Conservation (phyloP, 1,140 invertebrate species). For the Sycophaga agraensis region DNA sequence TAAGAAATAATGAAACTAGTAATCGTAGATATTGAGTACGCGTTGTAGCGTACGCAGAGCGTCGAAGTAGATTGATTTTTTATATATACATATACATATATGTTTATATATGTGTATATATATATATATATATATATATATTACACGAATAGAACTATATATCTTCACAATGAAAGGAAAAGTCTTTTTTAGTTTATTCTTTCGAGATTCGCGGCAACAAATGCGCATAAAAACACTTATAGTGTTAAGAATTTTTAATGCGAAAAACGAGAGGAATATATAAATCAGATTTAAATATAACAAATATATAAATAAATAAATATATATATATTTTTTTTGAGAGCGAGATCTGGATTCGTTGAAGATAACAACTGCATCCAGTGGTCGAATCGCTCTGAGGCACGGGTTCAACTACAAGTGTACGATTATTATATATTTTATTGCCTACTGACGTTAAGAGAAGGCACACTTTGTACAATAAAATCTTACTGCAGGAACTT, state of each 20-base stretch:
- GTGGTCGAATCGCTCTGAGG: background rate
- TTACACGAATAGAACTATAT: background rate
- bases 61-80: constrained; percentile 4
- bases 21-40: background rate
- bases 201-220: background rate
- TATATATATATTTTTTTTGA: constrained; percentile 36
- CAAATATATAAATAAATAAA: constrained; percentile 15
- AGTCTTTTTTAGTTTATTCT: constrained; percentile 1
- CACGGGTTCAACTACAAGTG: constrained; percentile 12
- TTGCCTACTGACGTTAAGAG: background rate
- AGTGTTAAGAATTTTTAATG: constrained; percentile 5
- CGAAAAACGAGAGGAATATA: constrained; percentile 36
- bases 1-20: background rate
- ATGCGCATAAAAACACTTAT: constrained; percentile 12
- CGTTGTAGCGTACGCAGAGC: constrained; percentile 21
- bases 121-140: background rate
- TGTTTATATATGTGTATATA: too few relatives aligned
- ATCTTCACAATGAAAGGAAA: background rate
- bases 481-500: background rate
- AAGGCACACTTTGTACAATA: constrained; percentile 8
- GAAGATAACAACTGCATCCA: constrained; percentile 7
- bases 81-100: constrained; percentile 4
- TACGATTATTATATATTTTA: background rate
- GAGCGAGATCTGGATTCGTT: constrained; percentile 40
- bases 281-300: constrained; percentile 33